Conservation (phyloP, 2,113 vertebrate species). For the Misgurnus mizolepis region DNA sequence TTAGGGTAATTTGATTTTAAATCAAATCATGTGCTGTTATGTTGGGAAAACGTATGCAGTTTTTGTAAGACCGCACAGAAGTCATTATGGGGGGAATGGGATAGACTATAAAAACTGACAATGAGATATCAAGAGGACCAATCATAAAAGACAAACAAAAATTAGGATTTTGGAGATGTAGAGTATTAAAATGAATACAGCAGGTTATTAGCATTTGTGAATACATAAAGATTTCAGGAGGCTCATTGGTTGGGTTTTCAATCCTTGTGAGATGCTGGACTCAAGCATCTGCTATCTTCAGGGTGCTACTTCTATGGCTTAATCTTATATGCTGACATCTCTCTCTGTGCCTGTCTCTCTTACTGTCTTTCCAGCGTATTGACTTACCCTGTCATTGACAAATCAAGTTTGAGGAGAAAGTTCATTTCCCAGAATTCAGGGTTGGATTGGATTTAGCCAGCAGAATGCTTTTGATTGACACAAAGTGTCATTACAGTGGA, state of each 20-base stretch:
- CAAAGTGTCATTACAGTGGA: conserved; percentile 37
- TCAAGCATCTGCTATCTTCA: conserved; percentile 54
- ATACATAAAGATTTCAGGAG: conserved; percentile 3
- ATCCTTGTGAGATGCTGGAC: conserved; percentile 35
- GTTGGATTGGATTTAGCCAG: conserved; percentile 41
- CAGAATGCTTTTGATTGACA: conserved; percentile 44
- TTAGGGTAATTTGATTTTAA: conserved; percentile 31
- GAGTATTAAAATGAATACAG: conserved; percentile 31
- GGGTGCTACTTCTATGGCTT: neutral
- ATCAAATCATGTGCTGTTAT: conserved; percentile 8
- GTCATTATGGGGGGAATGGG: conserved; percentile 30
- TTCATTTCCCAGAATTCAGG: conserved; percentile 46
- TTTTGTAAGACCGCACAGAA: neutral
- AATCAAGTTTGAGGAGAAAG: conserved; percentile 48
- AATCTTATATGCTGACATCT: neutral
- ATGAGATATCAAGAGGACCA: conserved; percentile 25
- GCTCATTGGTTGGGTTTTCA: neutral
- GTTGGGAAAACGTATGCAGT: neutral
- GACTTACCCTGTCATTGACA: conserved; percentile 57
- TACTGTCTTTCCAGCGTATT: conserved; percentile 28
- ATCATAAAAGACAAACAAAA: conserved; percentile 27
- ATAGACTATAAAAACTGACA: conserved; percentile 9
- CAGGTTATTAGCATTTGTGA: conserved; percentile 55
- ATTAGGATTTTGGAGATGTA: conserved; percentile 21
- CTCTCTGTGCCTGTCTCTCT: conserved; percentile 10